These are phyloP conservation scores for Ciconia stormi DNA, from an alignment of 2,113 vertebrate species.

Conservation along the genomic window DNA sequence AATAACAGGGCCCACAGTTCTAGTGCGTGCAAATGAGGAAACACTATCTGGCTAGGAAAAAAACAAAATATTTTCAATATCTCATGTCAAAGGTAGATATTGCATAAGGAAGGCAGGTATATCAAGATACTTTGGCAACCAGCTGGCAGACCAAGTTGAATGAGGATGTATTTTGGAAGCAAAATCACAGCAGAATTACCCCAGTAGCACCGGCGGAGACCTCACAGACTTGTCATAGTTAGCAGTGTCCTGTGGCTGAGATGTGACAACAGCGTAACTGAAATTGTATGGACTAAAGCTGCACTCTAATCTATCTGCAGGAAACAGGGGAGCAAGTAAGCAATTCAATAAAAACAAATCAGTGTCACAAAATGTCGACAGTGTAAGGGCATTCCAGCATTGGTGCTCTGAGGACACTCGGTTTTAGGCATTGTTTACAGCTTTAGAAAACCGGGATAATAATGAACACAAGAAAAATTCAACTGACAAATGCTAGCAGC, in stretches of 20 bases:
- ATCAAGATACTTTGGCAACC: not conserved
- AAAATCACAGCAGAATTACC: not conserved
- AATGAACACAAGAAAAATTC: not conserved
- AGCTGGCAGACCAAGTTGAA: not conserved
- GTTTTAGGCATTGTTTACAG: not conserved
- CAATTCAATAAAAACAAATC: not conserved
- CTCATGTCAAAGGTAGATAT: not conserved
- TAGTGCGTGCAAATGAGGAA: not conserved
- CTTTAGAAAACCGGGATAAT: not conserved
- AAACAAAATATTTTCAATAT: not conserved
- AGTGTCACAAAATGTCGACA: not conserved
- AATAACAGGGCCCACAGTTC: not conserved
- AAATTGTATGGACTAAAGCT: not conserved
- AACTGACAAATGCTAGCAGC: not conserved
- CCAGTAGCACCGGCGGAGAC: too few species aligned
- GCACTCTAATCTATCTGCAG: not conserved
- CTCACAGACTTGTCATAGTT: not conserved
- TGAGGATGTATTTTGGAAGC: not conserved
- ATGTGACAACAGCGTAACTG: not conserved
- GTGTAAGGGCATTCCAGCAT: not conserved
- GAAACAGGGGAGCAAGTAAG: not conserved
- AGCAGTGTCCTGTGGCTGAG: accelerated
- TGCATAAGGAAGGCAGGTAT: not conserved
- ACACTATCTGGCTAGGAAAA: not conserved
- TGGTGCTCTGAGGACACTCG: not conserved